Evolutionary conservation across 64 coral and sea anemone genomes (phyloP).

Genomic region (Platygyra sinensis): DNA sequence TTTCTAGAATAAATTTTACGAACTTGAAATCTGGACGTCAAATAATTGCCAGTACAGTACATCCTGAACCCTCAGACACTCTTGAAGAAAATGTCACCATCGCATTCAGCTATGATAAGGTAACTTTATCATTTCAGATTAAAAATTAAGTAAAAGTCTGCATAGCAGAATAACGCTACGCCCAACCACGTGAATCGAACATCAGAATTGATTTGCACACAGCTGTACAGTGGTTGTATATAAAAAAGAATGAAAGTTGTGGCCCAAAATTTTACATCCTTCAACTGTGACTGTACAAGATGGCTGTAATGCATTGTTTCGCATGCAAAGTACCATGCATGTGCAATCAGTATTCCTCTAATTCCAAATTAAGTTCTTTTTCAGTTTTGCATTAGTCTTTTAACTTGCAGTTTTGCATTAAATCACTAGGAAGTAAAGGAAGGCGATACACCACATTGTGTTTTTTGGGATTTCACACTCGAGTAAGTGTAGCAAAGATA

Average conservation of each 20-base stretch:
- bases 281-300: too few species aligned
- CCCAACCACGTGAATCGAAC: too few species aligned
- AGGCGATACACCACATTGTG: not conserved
- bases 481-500: not conserved
- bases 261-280: too few species aligned
- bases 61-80: conserved; percentile 24
- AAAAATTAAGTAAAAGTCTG: too few species aligned
- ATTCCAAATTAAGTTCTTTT: not conserved
- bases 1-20: not conserved
- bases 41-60: conserved; percentile 39
- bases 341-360: too few species aligned
- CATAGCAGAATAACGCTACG: too few species aligned
- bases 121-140: not conserved
- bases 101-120: not conserved
- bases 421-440: not conserved
- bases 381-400: not conserved
- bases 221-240: too few species aligned
- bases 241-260: too few species aligned
- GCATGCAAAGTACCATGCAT: too few species aligned
- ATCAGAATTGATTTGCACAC: too few species aligned
- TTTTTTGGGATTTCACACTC: conserved; percentile 13
- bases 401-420: not conserved
- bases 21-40: not conserved
- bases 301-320: too few species aligned
- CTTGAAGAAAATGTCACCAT: conserved; percentile 54